Conservation (phyloP, 2,888 invertebrate genomes). For the Ceramica pisi region DNA sequence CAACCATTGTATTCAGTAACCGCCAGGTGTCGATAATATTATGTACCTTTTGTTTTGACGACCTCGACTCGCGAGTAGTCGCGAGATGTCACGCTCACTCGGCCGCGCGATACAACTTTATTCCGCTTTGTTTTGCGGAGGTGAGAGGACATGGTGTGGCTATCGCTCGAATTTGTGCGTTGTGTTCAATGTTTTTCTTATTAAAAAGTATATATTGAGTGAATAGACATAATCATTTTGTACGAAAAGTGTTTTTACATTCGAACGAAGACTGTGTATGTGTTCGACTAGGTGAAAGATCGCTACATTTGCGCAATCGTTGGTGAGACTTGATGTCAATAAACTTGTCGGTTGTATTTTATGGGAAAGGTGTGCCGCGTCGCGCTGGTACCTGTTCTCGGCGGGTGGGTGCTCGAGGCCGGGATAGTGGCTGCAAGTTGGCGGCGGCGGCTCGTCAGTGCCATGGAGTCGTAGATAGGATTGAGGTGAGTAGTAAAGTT, state of each 20-base stretch:
- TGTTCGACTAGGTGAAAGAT: slow-evolving; percentile 76
- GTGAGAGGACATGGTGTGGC: slow-evolving; percentile 83
- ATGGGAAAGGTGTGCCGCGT: slow-evolving; percentile 90
- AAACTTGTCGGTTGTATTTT: slow-evolving; percentile 90
- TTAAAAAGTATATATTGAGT: slow-evolving; percentile 81
- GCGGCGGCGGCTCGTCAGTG: slow-evolving; percentile 72
- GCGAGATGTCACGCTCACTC: slow-evolving; percentile 73
- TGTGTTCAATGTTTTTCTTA: slow-evolving; percentile 87
- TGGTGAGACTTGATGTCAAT: slow-evolving; percentile 89
- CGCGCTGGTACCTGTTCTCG: slow-evolving; percentile 86
- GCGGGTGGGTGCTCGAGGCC: slow-evolving; percentile 81
- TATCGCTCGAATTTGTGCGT: slow-evolving; percentile 72
- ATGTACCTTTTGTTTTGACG: slow-evolving; percentile 76
- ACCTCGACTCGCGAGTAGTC: slow-evolving; percentile 74
- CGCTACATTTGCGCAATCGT: slow-evolving; percentile 85
- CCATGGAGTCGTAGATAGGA: slow-evolving; percentile 80
- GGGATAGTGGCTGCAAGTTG: slow-evolving; percentile 74
- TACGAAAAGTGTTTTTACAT: slow-evolving; percentile 78
- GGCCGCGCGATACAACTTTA: slow-evolving; percentile 67
- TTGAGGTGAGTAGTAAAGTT: slow-evolving; percentile 83
- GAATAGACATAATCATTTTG: slow-evolving; percentile 76
- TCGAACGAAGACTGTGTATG: slow-evolving; percentile 79
- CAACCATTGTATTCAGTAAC: slow-evolving; percentile 44
- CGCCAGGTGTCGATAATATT: slow-evolving; percentile 77
- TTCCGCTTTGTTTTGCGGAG: slow-evolving; percentile 91